Conservation (phyloP, 2,888 invertebrate species). For the Tricholauxania praeusta region DNA sequence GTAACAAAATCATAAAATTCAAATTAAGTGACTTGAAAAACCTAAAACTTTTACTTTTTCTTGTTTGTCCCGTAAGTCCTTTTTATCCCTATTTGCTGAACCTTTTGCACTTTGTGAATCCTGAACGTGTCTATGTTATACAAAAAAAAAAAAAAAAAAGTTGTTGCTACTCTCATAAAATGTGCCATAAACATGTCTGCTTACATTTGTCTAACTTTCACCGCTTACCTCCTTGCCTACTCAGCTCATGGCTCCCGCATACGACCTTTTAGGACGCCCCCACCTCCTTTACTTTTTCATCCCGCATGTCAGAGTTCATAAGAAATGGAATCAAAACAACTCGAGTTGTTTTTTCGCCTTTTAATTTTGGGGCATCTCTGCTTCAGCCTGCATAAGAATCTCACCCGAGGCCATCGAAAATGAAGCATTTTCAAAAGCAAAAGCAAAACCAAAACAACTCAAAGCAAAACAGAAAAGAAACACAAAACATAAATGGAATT, state of each 20-base stretch:
- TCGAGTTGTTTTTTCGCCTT: conserved; percentile 6
- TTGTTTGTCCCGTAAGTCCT: too few species aligned
- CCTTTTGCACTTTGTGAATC: conserved; percentile 1
- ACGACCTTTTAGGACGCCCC: too few species aligned
- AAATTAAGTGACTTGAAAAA: too few species aligned
- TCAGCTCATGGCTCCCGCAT: too few species aligned
- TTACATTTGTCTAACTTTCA: neutral
- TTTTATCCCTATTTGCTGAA: neutral
- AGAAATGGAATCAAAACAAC: conserved; percentile 14
- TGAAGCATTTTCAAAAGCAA: neutral
- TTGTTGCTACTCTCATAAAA: neutral
- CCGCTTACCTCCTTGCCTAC: too few species aligned
- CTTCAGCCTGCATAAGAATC: neutral
- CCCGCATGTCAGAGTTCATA: neutral
- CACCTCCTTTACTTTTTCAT: neutral
- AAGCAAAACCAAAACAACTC: conserved; percentile 1
- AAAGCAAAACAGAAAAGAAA: neutral
- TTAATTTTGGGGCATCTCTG: neutral
- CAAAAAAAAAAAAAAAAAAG: neutral
- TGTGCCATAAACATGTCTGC: conserved; percentile 13
- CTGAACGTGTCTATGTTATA: neutral
- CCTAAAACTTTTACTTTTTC: too few species aligned
- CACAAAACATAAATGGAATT: conserved; percentile 3
- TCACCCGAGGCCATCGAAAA: conserved; percentile 1
- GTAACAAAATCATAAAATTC: too few species aligned